phyloP scores from a whole-genome alignment of 2,888 invertebrate genomes.

The Lasius fuliginosus region DNA sequence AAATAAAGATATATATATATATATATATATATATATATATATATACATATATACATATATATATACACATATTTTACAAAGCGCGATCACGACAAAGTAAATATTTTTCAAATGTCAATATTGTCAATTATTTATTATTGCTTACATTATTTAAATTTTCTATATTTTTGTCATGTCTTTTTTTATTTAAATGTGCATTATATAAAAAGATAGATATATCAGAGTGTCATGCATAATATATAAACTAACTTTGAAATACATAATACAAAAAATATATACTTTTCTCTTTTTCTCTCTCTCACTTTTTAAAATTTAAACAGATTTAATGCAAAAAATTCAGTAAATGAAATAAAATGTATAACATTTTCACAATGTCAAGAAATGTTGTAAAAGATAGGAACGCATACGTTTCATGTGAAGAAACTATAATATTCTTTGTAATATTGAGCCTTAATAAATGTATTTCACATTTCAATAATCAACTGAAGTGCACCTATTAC shows the following conservation, averaged over 20 bases:
- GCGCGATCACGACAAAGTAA: background rate
- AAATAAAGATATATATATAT: background rate
- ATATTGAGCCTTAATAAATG: slow-evolving; percentile 64
- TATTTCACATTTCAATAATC: slow-evolving; percentile 61
- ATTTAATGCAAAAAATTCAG: background rate
- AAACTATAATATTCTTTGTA: slow-evolving; percentile 64
- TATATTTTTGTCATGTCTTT: background rate
- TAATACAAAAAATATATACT: slow-evolving; percentile 21
- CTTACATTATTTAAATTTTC: background rate
- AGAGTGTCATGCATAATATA: background rate
- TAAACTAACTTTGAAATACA: background rate
- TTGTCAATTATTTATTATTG: background rate
- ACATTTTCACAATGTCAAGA: background rate
- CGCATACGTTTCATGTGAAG: background rate
- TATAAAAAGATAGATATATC: background rate
- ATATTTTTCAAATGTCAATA: background rate
- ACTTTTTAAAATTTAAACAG: background rate
- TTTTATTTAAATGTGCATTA: background rate
- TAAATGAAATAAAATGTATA: slow-evolving; percentile 5
- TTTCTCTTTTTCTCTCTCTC: background rate
- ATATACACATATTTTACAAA: slow-evolving; percentile 7
- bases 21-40: background rate
- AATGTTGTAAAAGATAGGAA: background rate
- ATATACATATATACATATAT: background rate
- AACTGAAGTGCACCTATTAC: slow-evolving; percentile 70